Base-by-base conservation (phyloP, 2,797 vertebrate genomes). In the Salarias fasciatus region DNA sequence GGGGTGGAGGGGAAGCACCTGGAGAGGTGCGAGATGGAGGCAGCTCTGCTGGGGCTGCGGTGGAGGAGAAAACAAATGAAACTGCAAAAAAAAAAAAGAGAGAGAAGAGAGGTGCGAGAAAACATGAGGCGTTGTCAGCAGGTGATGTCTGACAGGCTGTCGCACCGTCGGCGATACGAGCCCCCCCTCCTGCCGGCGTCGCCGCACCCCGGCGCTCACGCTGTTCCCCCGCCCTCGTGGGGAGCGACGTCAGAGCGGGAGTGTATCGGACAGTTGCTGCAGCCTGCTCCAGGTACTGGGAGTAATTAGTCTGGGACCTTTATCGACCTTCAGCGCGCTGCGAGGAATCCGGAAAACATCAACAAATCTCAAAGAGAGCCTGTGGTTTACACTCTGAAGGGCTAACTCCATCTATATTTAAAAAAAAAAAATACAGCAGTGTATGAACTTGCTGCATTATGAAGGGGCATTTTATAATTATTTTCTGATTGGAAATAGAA, bases 81-180 rank as follows among this genome's bases (percentile, higher is more conserved):
- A 69, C 28, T 43, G 35, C 18, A 53, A 63, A 31, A 41, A 56
- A 6, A 5, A n/a, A n/a, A n/a, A n/a, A n/a, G n/a, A n/a, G n/a
- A n/a, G n/a, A n/a, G n/a, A 44, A 54, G 72, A 75, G 30, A 14
- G 58, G 63, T 63, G 82, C 76, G 61, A 31, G 69, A 61, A 77
- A 79, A 79, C 75, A 82, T 0, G 41, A 76, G 55, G 69, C 45
- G 56, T 51, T 54, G 53, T 0, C 88, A 80, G 86, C 80, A 53
- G 82, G 86, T 12, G 41, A 64, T 40, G 72, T 88, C 88, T 87
- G 80, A 80, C 85, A 79, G 62, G 46, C 62, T 70, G 60, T 44
- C 76, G 61, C 37, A 30, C 43, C 3, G 15, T 40, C 67, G 46
- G 36, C 70, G 78, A 69, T 72, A 13, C 66, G 54, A 69, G 44